phyloP scores from a whole-genome alignment of 2,113 vertebrate species.

The Crocuta crocuta region DNA sequence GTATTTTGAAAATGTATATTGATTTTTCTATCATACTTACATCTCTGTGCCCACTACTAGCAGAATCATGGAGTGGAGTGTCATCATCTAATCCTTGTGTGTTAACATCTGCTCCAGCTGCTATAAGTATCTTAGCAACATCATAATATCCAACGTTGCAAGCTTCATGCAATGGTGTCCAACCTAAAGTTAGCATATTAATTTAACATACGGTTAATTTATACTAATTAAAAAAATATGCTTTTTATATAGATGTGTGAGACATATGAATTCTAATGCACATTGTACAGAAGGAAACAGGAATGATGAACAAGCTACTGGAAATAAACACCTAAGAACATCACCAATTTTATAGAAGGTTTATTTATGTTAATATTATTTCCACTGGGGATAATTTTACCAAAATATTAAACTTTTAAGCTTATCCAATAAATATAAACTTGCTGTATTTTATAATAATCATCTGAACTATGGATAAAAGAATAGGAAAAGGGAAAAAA shows the following conservation, averaged over 20 bases:
- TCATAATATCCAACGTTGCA: constrained; percentile 99
- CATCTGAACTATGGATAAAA: background rate
- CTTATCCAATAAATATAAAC: background rate
- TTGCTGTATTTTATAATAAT: background rate
- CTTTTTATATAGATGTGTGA: background rate
- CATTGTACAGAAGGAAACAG: background rate
- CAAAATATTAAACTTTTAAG: background rate
- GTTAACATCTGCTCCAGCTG: constrained; percentile 98
- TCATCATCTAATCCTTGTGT: constrained; percentile 98
- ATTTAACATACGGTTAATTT: constrained; percentile 29
- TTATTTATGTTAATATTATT: background rate
- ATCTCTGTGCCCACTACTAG: constrained; percentile 97
- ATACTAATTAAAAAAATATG: constrained; percentile 19
- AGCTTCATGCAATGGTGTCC: constrained; percentile 99
- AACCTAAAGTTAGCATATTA: constrained; percentile 88
- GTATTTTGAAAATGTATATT: background rate
- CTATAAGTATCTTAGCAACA: constrained; percentile 97
- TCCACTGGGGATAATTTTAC: background rate
- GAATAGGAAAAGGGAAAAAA: background rate
- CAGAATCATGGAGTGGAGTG: constrained; percentile 98
- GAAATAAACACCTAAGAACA: background rate
- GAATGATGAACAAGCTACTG: background rate
- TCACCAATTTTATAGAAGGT: background rate
- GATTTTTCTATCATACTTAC: constrained; percentile 86
- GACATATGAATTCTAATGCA: background rate